Conservation (phyloP, 2,797 vertebrate genomes). For the Karalla daura region DNA sequence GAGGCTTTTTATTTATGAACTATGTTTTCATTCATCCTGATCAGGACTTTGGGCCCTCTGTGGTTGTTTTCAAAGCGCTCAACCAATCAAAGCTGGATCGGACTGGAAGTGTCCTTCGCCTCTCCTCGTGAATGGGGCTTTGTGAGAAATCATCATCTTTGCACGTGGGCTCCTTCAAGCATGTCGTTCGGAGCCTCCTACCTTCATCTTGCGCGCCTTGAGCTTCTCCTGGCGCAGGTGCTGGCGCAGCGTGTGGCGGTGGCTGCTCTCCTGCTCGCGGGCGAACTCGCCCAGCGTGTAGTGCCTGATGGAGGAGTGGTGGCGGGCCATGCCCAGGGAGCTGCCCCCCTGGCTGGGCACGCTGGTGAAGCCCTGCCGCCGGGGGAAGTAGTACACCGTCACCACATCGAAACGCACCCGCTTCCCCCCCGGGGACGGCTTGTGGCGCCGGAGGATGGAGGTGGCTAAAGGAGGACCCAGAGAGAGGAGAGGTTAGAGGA, state of each 20-base stretch:
- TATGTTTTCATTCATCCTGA: too few relatives aligned
- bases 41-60: too few relatives aligned
- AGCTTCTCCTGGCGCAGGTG: conserved; percentile 97
- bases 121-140: too few relatives aligned
- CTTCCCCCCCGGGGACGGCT: conserved; percentile 88
- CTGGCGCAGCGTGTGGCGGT: conserved; percentile 89
- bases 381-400: conserved; percentile 96
- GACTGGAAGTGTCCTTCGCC: too few relatives aligned
- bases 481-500: too few relatives aligned
- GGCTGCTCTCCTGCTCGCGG: conserved; percentile 91
- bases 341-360: conserved; percentile 97
- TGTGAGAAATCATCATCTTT: too few relatives aligned
- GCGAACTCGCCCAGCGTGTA: conserved; percentile 96
- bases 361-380: conserved; percentile 95
- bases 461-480: conserved; percentile 86
- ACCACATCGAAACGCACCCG: conserved; percentile 94
- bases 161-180: too few relatives aligned
- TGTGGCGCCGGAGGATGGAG: conserved; percentile 93
- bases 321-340: conserved; percentile 95
- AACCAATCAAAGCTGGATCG: too few relatives aligned
- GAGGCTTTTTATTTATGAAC: too few relatives aligned
- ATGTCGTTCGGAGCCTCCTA: conserved; percentile 57
- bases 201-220: conserved; percentile 95
- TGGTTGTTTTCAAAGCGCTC: too few relatives aligned
- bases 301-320: conserved; percentile 91